These are phyloP conservation scores for Hyppa rectilinea DNA, from an alignment of 2,888 invertebrate genomes.

Conservation along the genomic window DNA sequence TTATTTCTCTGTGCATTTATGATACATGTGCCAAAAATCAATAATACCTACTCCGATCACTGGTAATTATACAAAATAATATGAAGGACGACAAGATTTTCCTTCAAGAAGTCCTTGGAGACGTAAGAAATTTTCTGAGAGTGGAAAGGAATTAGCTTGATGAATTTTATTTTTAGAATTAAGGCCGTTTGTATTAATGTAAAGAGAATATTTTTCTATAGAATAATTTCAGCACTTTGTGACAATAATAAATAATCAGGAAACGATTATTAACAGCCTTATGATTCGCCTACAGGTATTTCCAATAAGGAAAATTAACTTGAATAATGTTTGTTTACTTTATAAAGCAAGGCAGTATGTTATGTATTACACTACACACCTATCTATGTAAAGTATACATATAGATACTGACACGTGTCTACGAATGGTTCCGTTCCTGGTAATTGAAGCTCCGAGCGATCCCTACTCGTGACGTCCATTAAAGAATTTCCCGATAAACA, in stretches of 20 bases:
- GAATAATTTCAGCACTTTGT: too few relatives aligned
- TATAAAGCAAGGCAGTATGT: too few relatives aligned
- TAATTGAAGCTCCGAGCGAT: neutral
- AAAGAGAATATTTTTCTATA: too few relatives aligned
- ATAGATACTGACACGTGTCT: neutral
- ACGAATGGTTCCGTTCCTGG: neutral
- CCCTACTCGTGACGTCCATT: neutral
- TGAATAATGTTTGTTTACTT: too few relatives aligned
- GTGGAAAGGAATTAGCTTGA: too few relatives aligned
- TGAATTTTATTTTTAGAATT: too few relatives aligned
- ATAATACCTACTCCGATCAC: too few relatives aligned
- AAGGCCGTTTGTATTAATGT: too few relatives aligned
- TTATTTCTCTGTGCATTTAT: too few relatives aligned
- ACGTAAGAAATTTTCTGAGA: neutral
- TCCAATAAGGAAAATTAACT: neutral
- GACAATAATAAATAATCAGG: neutral
- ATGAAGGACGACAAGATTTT: neutral
- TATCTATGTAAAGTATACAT: too few relatives aligned
- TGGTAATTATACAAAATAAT: neutral
- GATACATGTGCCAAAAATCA: too few relatives aligned
- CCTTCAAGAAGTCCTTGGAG: neutral
- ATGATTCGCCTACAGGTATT: neutral
- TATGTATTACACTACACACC: too few relatives aligned
- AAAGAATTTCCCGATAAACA: conserved; percentile 1
- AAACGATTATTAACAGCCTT: neutral